These are phyloP conservation scores for Heterocephalus glaber DNA, from an alignment of 2,113 vertebrate genomes.

Conservation along the genomic window DNA sequence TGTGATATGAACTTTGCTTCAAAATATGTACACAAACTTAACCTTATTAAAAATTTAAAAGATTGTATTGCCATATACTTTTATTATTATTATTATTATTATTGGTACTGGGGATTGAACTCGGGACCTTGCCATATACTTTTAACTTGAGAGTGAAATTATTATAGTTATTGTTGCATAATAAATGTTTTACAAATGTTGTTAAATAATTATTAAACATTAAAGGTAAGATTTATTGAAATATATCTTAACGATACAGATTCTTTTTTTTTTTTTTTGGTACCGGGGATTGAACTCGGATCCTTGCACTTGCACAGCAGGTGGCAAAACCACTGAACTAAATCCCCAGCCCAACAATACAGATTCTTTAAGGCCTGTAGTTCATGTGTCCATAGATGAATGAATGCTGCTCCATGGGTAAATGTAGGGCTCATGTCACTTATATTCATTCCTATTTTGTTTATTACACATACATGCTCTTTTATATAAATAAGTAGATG, in stretches of 20 bases:
- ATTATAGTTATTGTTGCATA: background rate
- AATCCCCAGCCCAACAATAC: no score
- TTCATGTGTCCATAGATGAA: background rate
- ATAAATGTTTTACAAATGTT: constrained; percentile 22
- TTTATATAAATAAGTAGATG: constrained; percentile 8
- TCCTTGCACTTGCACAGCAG: no score
- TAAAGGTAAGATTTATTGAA: constrained; percentile 26
- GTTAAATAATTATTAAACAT: constrained; percentile 39
- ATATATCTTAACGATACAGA: background rate
- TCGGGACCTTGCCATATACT: background rate
- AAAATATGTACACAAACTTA: background rate
- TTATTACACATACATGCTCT: background rate
- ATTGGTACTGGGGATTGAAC: no score
- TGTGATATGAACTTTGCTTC: background rate
- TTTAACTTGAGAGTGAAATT: constrained; percentile 22
- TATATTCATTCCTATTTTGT: background rate
- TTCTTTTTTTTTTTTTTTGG: no score
- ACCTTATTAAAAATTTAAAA: background rate
- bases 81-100: no score
- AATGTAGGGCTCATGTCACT: background rate
- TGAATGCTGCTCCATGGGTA: background rate
- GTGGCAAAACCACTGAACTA: no score
- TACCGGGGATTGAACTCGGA: no score
- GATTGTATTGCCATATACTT: background rate
- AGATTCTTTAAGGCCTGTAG: background rate